Conservation (phyloP, 2,888 invertebrate genomes). For the Eudemis profundana region DNA sequence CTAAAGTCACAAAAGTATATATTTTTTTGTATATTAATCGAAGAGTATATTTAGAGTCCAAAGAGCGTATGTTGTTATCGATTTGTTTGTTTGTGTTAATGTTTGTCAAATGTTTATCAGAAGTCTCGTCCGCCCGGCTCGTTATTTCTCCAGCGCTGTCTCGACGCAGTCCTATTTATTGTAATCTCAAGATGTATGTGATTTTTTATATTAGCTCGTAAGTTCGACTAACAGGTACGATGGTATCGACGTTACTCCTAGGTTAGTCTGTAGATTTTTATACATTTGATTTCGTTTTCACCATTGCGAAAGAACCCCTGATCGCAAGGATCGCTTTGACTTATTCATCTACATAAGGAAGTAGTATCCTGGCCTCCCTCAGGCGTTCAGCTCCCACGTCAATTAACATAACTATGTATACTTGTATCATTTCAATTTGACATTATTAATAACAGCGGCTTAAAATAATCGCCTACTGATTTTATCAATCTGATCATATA, state of each 20-base stretch:
- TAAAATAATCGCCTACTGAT: conserved; percentile 73
- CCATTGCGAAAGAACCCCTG: conserved; percentile 44
- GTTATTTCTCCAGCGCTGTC: conserved; percentile 75
- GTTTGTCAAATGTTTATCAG: conserved; percentile 62
- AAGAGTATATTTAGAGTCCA: conserved; percentile 68
- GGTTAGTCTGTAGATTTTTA: conserved; percentile 59
- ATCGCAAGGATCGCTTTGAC: conserved; percentile 72
- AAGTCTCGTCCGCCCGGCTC: conserved; percentile 70
- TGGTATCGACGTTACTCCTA: conserved; percentile 54
- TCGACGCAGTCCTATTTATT: conserved; percentile 76
- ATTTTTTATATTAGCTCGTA: conserved; percentile 76
- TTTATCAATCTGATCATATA: conserved; percentile 69
- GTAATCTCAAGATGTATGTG: conserved; percentile 82
- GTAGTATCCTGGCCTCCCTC: conserved; percentile 66
- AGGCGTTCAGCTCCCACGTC: conserved; percentile 43
- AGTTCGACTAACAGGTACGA: conserved; percentile 71
- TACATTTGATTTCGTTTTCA: conserved; percentile 48
- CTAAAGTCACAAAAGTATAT: conserved; percentile 68
- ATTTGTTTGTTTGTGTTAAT: conserved; percentile 62
- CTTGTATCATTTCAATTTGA: conserved; percentile 60
- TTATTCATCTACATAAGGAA: conserved; percentile 77
- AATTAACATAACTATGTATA: conserved; percentile 55
- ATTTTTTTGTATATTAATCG: conserved; percentile 57
- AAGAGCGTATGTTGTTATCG: conserved; percentile 72
- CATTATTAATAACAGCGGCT: conserved; percentile 69